Conservation (phyloP, 2,888 invertebrate species). For the Apotomis betuletana region DNA sequence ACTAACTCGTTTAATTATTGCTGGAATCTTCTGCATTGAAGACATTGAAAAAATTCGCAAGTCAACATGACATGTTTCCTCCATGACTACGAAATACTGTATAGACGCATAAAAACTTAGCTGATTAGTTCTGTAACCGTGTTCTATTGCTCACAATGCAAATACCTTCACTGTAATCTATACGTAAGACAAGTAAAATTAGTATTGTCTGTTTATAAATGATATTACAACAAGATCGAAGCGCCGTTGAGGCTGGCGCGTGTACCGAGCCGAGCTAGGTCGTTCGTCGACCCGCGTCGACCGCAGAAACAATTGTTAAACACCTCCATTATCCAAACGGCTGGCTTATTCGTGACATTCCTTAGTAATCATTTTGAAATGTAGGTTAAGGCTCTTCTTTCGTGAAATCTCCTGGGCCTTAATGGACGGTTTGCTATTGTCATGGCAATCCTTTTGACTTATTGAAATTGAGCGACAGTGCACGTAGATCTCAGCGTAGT, state of each 20-base stretch:
- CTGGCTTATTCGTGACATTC: conserved; percentile 80
- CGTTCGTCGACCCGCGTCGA: conserved; percentile 77
- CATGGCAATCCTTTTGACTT: conserved; percentile 22
- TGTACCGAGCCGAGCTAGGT: conserved; percentile 71
- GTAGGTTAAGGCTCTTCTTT: conserved; percentile 78
- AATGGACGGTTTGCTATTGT: conserved; percentile 30
- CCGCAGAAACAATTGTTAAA: conserved; percentile 76
- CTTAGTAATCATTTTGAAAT: conserved; percentile 76
- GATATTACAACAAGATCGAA: conserved; percentile 35
- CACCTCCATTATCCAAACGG: conserved; percentile 77
- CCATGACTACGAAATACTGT: not conserved
- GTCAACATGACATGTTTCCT: not conserved
- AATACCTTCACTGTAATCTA: conserved; percentile 11
- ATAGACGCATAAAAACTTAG: not conserved
- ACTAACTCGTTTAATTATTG: no score
- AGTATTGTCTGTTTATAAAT: conserved; percentile 30
- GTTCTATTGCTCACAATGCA: not conserved
- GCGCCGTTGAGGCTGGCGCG: conserved; percentile 35
- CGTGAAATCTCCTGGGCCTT: conserved; percentile 54
- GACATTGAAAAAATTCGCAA: no score
- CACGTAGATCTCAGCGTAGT: not conserved
- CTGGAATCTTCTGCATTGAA: no score
- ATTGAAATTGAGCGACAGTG: conserved; percentile 6
- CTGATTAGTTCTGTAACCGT: not conserved
- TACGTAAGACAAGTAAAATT: conserved; percentile 13